Evolutionary conservation across 2,797 vertebrate genomes (phyloP).

Genomic region (Enteromius viviparus): DNA sequence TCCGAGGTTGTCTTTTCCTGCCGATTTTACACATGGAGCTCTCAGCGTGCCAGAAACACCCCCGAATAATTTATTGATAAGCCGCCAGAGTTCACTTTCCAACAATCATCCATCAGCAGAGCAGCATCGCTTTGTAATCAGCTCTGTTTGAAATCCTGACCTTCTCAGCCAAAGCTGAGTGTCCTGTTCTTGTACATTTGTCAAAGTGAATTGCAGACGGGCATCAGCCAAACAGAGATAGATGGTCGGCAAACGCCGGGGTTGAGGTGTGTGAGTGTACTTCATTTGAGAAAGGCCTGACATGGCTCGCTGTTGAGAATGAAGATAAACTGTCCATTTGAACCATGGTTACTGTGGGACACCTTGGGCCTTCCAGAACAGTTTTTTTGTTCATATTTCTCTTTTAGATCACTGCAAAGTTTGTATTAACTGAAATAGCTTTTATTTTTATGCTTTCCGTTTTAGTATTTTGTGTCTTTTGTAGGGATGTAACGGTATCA

Average conservation of each 20-base stretch:
- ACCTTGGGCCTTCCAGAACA: slow-evolving; percentile 42
- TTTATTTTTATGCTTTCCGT: neutral
- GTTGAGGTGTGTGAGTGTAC: slow-evolving; percentile 57
- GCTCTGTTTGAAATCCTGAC: slow-evolving; percentile 66
- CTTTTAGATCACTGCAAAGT: slow-evolving; percentile 7
- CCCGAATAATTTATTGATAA: slow-evolving; percentile 33
- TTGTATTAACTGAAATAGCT: neutral
- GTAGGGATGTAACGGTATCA: no score
- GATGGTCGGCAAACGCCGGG: slow-evolving; percentile 51
- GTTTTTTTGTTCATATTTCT: slow-evolving; percentile 4
- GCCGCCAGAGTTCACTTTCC: slow-evolving; percentile 35
- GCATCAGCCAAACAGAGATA: slow-evolving; percentile 61
- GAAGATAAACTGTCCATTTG: slow-evolving; percentile 61
- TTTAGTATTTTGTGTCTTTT: no score
- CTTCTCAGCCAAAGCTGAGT: slow-evolving; percentile 66
- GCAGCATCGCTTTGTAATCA: slow-evolving; percentile 39
- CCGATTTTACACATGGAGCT: slow-evolving; percentile 30
- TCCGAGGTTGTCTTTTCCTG: slow-evolving; percentile 43
- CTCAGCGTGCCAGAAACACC: slow-evolving; percentile 37
- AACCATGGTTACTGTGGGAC: slow-evolving; percentile 51
- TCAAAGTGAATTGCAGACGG: slow-evolving; percentile 74
- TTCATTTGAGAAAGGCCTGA: slow-evolving; percentile 59
- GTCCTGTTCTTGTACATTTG: slow-evolving; percentile 75
- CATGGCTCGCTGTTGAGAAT: slow-evolving; percentile 57
- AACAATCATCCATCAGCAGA: slow-evolving; percentile 42